phyloP scores from a whole-genome alignment of 37 sponge, comb jelly and placozoan species.

The Oopsacas minuta region DNA sequence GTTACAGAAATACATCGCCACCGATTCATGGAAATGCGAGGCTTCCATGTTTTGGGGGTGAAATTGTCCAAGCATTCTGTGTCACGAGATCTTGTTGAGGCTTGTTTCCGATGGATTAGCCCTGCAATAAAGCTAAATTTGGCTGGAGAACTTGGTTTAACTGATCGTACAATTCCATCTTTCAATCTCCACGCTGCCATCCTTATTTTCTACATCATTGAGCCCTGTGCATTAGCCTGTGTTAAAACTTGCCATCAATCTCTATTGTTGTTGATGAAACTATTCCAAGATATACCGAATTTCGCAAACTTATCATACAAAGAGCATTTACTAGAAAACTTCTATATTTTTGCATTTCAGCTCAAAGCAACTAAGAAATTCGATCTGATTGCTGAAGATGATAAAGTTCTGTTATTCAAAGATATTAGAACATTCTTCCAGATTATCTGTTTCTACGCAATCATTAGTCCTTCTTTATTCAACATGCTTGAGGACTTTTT shows the following conservation, averaged over 20 bases:
- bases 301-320: not conserved
- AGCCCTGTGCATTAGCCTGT: not conserved
- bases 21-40: not conserved
- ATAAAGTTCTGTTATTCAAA: not conserved
- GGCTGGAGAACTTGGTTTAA: not conserved
- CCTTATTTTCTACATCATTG: conserved; percentile 4
- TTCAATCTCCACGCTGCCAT: not conserved
- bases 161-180: not conserved
- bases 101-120: conserved; percentile 2
- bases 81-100: not conserved
- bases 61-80: not conserved
- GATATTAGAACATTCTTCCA: conserved; percentile 1
- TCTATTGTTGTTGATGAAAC: not conserved
- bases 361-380: not conserved
- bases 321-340: not conserved
- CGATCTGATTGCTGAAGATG: not conserved
- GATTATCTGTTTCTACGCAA: not conserved
- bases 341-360: not conserved
- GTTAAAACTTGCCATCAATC: not conserved
- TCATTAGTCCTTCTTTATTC: not conserved
- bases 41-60: not conserved
- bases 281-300: conserved; percentile 9
- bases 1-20: not conserved
- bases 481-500: not conserved
- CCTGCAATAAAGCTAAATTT: not conserved